Evolutionary conservation across 2,888 invertebrate genomes (phyloP), one percentile per base, ranked within the genome.

Genomic region (Megalurothrips usitatus): DNA sequence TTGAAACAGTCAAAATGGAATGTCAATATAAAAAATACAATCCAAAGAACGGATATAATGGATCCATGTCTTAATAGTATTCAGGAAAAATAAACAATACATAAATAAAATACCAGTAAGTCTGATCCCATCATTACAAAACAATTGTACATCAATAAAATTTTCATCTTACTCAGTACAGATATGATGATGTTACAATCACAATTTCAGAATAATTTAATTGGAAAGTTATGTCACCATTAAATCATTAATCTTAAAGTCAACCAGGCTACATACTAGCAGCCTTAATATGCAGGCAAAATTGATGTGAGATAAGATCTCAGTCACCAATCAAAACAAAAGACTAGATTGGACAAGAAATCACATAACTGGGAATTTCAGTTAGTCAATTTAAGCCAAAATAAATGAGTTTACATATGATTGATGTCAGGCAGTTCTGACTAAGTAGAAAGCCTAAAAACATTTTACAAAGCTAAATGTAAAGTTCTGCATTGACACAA

Each of bases 11-110:
- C 68, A 75, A 75, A 23, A 12, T 23, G 68, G 68, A 75, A 75
- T 75, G 68, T 75, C 26, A 26, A 75, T 75, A 75, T 75, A 75
- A 75, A 75, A 75, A 75, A 75, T 75, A 75, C 68, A 23, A 75
- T 58, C 58, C 58, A 58, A 58, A 19, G 14, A 58, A 58, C 17
- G 58, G 58, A 58, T 17, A 58, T 43, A 43, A 4, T 43, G 34
- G 6, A 43, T 43, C 34, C 34, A 75, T 75, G 68, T 75, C 26
- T 10, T 23, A 23, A 75, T 75, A 75, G 23, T 23, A 75, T 23
- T 23, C 23, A 75, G 23, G 12, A 75, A 75, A 26, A 75, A 75
- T 75, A 75, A n/a, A 75, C 68, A 26, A 26, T 75, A 26, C 23
- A 75, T 12, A 75, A 75, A 75, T 26, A 23, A 75, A 26, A 26